Evolutionary conservation across 2,113 vertebrate genomes (phyloP), one percentile per base, ranked within the genome.

Genomic region (Argyrosomus japonicus): DNA sequence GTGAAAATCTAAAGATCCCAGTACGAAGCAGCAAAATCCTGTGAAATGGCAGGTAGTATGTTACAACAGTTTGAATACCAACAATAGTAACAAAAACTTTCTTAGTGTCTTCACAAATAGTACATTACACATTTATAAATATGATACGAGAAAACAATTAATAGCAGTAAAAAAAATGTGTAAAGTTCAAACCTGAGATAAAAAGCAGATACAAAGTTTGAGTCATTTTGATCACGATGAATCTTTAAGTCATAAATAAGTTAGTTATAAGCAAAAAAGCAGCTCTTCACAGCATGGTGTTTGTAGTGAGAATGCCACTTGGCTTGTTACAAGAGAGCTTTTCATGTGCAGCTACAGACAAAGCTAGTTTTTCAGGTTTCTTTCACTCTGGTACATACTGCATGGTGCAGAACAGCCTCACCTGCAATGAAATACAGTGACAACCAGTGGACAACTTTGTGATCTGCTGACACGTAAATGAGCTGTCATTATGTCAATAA

Each of bases 121-220:
- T 23, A 47, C 7, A 23, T 6, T 3, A 67, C n/a, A 36, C 1
- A 61, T 51, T 75, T 29, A 73, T 2, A 60, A 45, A 54, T 75
- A 21, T 8, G 0, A 75, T 36, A 85, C n/a, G 18, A 29, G 2
- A 60, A 62, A 80, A 36, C 17, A 18, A 8, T 18, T 6, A 11
- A 56, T 5, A 73, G 23, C 6, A 19, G 8, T 11, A 75, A 81
- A 69, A 75, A 81, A 69, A 60, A 11, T 13, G 47, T 32, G 43
- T 2, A 13, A 53, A 18, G 25, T 65, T 68, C 92, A 83, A 81
- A 94, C 93, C 94, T 90, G 91, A 87, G 63, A 93, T 47, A 13
- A 89, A 56, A 43, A 92, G 69, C 27, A 94, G 58, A 81, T 47
- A 45, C 21, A 79, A 60, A 57, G 75, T 47, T 53, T n/a, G 54